Evolutionary conservation across 2,797 vertebrate species (phyloP).

Genomic region (Pseudotriccus pelzelni): DNA sequence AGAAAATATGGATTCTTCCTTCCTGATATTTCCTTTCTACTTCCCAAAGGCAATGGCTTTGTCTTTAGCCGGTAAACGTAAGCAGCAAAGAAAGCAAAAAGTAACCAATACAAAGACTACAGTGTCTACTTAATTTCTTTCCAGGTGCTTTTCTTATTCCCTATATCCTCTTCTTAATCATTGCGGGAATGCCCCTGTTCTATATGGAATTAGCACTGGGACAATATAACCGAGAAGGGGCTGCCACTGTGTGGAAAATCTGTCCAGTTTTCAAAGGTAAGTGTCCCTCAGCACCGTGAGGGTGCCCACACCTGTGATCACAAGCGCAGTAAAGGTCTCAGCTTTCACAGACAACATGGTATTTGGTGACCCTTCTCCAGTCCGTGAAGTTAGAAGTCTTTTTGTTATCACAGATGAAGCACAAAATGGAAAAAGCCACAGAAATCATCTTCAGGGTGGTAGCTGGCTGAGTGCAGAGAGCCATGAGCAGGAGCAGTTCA

Average conservation of each 20-base stretch:
- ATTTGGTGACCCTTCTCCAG: background rate
- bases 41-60: background rate
- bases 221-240: slow-evolving; percentile 97
- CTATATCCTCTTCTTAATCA: slow-evolving; percentile 93
- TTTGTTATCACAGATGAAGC: background rate
- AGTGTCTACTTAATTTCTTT: background rate
- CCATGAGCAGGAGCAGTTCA: background rate
- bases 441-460: background rate
- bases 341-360: background rate
- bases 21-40: background rate
- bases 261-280: slow-evolving; percentile 98
- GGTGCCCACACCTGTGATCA: background rate
- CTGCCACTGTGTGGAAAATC: slow-evolving; percentile 98
- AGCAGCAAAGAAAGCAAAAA: background rate
- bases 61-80: background rate
- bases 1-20: background rate
- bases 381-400: background rate
- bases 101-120: background rate
- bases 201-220: slow-evolving; percentile 99
- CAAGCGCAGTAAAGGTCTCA: background rate
- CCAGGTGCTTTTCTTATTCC: slow-evolving; percentile 98
- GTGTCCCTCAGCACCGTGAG: background rate
- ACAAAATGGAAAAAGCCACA: background rate
- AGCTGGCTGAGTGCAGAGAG: background rate
- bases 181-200: slow-evolving; percentile 98